A percentile compares a stretch with the other conserved stretches of the same genome.
Conservation (phyloP, 2,888 invertebrate genomes). For the Tetropium fuscum region DNA sequence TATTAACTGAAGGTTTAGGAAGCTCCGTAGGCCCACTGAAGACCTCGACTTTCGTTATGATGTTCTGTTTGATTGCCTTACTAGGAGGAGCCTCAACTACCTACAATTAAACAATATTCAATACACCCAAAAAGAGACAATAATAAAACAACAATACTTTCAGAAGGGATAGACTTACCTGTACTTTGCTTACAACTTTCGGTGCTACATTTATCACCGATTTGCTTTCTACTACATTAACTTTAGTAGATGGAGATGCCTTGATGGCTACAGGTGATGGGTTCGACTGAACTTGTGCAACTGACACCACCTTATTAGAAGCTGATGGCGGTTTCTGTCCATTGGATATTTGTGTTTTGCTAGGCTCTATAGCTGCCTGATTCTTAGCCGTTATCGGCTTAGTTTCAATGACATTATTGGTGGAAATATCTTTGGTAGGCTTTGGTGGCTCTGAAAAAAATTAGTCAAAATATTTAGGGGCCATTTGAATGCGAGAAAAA, state of each 20-base stretch:
- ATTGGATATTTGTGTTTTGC: slow-evolving; percentile 61
- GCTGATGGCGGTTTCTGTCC: slow-evolving; percentile 68
- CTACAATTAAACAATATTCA: slow-evolving; percentile 35
- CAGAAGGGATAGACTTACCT: slow-evolving; percentile 30
- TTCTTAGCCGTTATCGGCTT: slow-evolving; percentile 45
- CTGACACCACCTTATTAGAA: slow-evolving; percentile 57
- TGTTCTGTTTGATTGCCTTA: slow-evolving; percentile 22
- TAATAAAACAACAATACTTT: neutral
- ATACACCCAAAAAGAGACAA: no score
- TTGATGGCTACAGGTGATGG: slow-evolving; percentile 71
- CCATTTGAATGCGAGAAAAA: no score
- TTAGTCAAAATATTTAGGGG: no score
- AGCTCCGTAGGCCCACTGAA: slow-evolving; percentile 52
- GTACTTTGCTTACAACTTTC: slow-evolving; percentile 45
- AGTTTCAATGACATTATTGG: slow-evolving; percentile 60
- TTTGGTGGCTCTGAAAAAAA: slow-evolving; percentile 42
- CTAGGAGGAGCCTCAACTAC: slow-evolving; percentile 30
- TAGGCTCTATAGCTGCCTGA: slow-evolving; percentile 62
- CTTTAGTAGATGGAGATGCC: slow-evolving; percentile 66
- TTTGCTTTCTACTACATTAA: slow-evolving; percentile 57
- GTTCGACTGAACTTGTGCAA: slow-evolving; percentile 53
- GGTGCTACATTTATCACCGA: slow-evolving; percentile 63
- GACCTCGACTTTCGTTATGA: slow-evolving; percentile 62
- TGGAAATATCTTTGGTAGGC: slow-evolving; percentile 47
- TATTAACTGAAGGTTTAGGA: slow-evolving; percentile 66